Evolutionary conservation across 2,888 invertebrate species (phyloP).

Genomic region (Pteria penguin): DNA sequence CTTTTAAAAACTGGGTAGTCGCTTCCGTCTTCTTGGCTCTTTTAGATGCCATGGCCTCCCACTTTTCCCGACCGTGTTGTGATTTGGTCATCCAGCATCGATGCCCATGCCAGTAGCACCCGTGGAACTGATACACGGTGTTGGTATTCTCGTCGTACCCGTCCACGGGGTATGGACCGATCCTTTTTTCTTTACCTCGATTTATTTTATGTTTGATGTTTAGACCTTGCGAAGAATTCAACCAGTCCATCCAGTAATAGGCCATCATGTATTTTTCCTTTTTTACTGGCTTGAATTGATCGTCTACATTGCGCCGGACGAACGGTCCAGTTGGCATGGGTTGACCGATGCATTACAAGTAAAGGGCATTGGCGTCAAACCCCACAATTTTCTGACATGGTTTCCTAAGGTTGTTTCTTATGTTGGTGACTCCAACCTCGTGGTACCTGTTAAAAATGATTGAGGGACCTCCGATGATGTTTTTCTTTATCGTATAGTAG

Average conservation of each 20-base stretch:
- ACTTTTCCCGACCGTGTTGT: not conserved
- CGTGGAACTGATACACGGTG: conserved; percentile 13
- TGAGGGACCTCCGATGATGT: conserved; percentile 42
- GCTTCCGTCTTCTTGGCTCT: not conserved
- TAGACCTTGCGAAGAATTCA: conserved; percentile 25
- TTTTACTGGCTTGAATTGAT: conserved; percentile 43
- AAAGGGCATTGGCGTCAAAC: conserved; percentile 51
- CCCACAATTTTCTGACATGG: conserved; percentile 40
- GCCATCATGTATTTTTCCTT: conserved; percentile 31
- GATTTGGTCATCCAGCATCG: not conserved
- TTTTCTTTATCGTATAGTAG: conserved; percentile 25
- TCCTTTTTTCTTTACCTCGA: conserved; percentile 22
- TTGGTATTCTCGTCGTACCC: conserved; percentile 21
- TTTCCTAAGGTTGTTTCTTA: conserved; percentile 25
- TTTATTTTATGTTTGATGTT: conserved; percentile 41
- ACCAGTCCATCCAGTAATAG: conserved; percentile 44
- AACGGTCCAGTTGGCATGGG: conserved; percentile 48
- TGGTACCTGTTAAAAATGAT: conserved; percentile 43
- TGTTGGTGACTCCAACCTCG: conserved; percentile 29
- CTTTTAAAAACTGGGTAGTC: not conserved
- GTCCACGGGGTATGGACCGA: conserved; percentile 39
- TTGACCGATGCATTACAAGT: conserved; percentile 45
- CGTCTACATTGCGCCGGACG: conserved; percentile 29
- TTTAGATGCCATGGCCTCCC: not conserved
- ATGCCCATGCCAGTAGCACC: conserved; percentile 18